Base-by-base conservation (phyloP, 2,888 invertebrate genomes). In the Abscondita cerata region DNA sequence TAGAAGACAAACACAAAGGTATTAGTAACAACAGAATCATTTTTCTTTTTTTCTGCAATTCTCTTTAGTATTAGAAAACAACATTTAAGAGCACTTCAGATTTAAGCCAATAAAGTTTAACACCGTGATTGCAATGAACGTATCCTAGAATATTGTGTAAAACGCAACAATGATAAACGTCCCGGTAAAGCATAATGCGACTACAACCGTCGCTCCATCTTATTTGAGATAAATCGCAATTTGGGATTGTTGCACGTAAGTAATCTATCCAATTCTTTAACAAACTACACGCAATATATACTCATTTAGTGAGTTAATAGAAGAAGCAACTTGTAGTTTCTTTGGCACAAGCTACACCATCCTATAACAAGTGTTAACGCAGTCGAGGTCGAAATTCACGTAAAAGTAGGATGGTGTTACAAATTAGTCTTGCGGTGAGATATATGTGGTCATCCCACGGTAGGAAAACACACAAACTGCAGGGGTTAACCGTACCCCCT, bases 401-500 rank as follows among this genome's bases (percentile, higher is more conserved):
- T 68, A 66, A 64, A 65, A 68, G 62, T 59, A 65, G 66, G 62
- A 64, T 60, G 64, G 62, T 56, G 69, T 68, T 71, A 70, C 70
- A 72, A 73, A 73, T 73, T 73, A 73, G 69, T 65, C 69, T 64
- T 66, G 63, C 54, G 62, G 64, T 64, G 70, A 72, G 70, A 71
- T 73, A 72, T 68, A 72, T 72, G 70, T 68, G 71, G 71, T 69
- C 71, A 69, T 70, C 68, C 65, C 58, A 52, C 65, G 64, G 66
- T 68, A 66, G 70, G 72, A 67, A 69, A 72, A 72, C 69, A 72
- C 69, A 65, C 63, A 70, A 65, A 62, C 62, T 56, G 58, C 52
- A 65, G 67, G 59, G 65, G 64, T 61, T 66, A 61, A 62, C 61
- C 54, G 46, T 54, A 57, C 60, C 57, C 53, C 61, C 54, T 63